Evolutionary conservation across 2,888 invertebrate species (phyloP), one percentile per base, ranked within the genome.

Genomic region (Cheilosia vernalis): DNA sequence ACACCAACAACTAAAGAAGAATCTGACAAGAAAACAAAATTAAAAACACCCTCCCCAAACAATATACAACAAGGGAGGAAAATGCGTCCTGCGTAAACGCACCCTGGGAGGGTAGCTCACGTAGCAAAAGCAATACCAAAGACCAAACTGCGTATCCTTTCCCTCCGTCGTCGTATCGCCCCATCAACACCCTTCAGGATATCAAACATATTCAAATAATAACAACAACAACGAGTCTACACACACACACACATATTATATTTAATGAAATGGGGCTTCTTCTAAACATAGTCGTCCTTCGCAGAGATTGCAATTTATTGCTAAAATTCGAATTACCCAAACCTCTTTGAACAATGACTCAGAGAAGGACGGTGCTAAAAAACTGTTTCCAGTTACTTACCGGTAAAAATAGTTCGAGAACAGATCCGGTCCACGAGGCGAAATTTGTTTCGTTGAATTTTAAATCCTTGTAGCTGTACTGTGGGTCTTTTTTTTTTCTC

Each of bases 21-120:
- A 47, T 2, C n/a, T 21, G n/a, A 53, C 56, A 69, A 63, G 66
- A 60, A 63, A 51, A 69, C 40, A 51, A 66, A 64, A 66, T 42
- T 51, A 17, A 78, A 76, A 72, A 37, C 66, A 67, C 72, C 72
- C 85, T 85, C 76, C 67, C 55, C 74, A 78, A 55, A 83, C 37
- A 44, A 47, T 53, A 66, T 37, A 58, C 40, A 79, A 58, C 64
- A 64, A 74, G 61, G 72, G 64, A 66, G 40, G 67, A 74, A 85
- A 81, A 44, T 85, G 76, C 76, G 85, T 85, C 85, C 67, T 85
- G 85, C 85, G 85, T 85, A 81, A 77, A 85, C 81, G 81, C 85
- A 77, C 76, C 80, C 72, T 70, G 72, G 81, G 81, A 85, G 80
- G 81, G 85, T 85, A 58, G 67, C 21, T 13, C 9, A 9, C 9